Percentiles rank a stretch among this genome's conserved stretches.
These are phyloP conservation scores for Argynnis bischoffii DNA, from an alignment of 2,888 invertebrate genomes.

Conservation along the genomic window DNA sequence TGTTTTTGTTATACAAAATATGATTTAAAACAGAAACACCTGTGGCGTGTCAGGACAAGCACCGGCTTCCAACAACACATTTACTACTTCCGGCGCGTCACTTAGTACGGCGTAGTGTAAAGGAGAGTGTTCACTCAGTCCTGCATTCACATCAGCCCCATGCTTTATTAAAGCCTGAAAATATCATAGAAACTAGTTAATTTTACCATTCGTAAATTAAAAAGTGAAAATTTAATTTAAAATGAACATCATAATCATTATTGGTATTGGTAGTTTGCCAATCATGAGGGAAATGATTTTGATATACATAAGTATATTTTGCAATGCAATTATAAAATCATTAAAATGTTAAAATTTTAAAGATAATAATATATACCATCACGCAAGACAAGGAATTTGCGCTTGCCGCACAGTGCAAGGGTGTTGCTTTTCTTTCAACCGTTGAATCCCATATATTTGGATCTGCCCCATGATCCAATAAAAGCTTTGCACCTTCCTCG, in stretches of 20 bases:
- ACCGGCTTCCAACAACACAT: conserved; percentile 87
- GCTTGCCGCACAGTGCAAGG: conserved; percentile 90
- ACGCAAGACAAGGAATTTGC: conserved; percentile 84
- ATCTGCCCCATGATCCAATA: conserved; percentile 86
- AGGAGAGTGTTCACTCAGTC: conserved; percentile 86
- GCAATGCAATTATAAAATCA: background rate
- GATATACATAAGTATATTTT: too few relatives aligned
- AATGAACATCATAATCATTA: too few relatives aligned
- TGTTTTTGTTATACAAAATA: conserved; percentile 32
- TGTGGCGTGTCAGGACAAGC: conserved; percentile 93
- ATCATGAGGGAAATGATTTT: too few relatives aligned
- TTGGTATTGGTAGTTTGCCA: too few relatives aligned
- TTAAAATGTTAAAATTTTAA: background rate
- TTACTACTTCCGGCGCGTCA: conserved; percentile 88
- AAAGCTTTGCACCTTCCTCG: conserved; percentile 85
- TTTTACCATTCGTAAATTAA: too few relatives aligned
- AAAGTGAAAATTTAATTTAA: too few relatives aligned
- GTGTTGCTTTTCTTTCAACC: conserved; percentile 85
- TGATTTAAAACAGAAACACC: conserved; percentile 65
- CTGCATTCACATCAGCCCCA: conserved; percentile 91
- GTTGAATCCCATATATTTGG: conserved; percentile 88
- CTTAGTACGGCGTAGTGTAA: conserved; percentile 93
- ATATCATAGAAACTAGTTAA: background rate
- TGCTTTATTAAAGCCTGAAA: conserved; percentile 84
- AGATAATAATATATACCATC: conserved; percentile 64